Conservation (phyloP, 2,113 vertebrate species). For the Neofelis nebulosa region DNA sequence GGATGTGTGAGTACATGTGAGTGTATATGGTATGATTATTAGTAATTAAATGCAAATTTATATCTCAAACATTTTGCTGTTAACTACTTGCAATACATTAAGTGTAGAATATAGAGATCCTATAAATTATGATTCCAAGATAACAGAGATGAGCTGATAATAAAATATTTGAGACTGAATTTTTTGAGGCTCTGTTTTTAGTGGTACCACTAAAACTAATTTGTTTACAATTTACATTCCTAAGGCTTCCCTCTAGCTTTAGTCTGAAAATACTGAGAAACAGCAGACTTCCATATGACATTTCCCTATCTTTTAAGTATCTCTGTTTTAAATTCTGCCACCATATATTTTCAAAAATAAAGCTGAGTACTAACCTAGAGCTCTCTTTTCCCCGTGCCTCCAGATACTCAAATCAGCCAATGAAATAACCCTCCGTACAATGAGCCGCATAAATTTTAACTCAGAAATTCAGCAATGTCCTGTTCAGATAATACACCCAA, state of each 20-base stretch:
- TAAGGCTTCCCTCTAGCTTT: not conserved
- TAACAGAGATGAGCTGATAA: not conserved
- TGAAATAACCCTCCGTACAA: not conserved
- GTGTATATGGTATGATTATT: not conserved
- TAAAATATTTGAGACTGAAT: not conserved
- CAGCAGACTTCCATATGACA: not conserved
- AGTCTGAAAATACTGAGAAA: not conserved
- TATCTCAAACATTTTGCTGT: not conserved
- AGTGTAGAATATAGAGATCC: not conserved
- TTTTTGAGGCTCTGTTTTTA: not conserved
- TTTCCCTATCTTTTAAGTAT: not conserved
- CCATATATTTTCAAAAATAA: not conserved
- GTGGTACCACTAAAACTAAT: not conserved
- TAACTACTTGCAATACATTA: not conserved
- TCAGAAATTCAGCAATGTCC: conserved; percentile 6
- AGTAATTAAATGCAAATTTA: not conserved
- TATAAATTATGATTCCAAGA: not conserved
- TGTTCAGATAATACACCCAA: not conserved
- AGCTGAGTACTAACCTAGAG: not conserved
- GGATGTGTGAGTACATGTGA: not conserved
- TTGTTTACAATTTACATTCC: not conserved
- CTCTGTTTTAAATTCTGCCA: not conserved
- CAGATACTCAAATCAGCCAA: not conserved
- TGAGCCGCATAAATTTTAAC: not conserved
- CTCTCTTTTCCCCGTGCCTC: not conserved